A percentile compares a stretch with the other conserved stretches of the same genome.
Evolutionary conservation across 2,113 vertebrate genomes (phyloP).

Genomic region (Spea bombifrons): DNA sequence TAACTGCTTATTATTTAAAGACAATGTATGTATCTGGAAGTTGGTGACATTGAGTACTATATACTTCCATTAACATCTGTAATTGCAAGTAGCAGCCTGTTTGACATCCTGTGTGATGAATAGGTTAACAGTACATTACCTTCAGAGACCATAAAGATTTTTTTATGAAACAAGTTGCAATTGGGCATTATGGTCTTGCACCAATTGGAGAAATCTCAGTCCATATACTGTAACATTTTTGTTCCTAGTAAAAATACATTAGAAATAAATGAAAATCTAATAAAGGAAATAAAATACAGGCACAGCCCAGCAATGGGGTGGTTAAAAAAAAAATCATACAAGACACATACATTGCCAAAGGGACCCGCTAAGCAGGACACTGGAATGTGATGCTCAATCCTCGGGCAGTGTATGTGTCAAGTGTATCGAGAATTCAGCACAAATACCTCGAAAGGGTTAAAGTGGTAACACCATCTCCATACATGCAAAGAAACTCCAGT

Average conservation of each 20-base stretch:
- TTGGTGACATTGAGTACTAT: slow-evolving; percentile 6
- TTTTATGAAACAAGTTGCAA: not conserved
- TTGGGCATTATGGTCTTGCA: not conserved
- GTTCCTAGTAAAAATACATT: not conserved
- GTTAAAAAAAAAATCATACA: slow-evolving; percentile 5
- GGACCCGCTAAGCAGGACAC: slow-evolving; percentile 10
- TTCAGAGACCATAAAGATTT: not conserved
- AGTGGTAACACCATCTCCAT: not conserved
- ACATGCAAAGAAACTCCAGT: not conserved
- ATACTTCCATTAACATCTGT: not conserved
- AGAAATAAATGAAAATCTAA: slow-evolving; percentile 8
- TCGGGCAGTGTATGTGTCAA: slow-evolving; percentile 32
- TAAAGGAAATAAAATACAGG: slow-evolving; percentile 11
- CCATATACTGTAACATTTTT: not conserved
- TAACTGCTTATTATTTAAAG: slow-evolving; percentile 29
- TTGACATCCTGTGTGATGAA: not conserved
- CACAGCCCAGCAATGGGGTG: not conserved
- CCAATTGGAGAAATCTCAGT: not conserved
- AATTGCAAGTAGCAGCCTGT: slow-evolving; percentile 7
- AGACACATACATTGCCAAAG: not conserved
- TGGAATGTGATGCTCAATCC: slow-evolving; percentile 19
- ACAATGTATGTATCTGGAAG: not conserved
- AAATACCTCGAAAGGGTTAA: not conserved
- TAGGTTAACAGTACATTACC: not conserved
- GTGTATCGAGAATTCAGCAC: slow-evolving; percentile 10